Percentiles rank a stretch among this genome's conserved stretches.
Conservation (phyloP, 2,888 invertebrate species). For the Ischnus inquisitorius region DNA sequence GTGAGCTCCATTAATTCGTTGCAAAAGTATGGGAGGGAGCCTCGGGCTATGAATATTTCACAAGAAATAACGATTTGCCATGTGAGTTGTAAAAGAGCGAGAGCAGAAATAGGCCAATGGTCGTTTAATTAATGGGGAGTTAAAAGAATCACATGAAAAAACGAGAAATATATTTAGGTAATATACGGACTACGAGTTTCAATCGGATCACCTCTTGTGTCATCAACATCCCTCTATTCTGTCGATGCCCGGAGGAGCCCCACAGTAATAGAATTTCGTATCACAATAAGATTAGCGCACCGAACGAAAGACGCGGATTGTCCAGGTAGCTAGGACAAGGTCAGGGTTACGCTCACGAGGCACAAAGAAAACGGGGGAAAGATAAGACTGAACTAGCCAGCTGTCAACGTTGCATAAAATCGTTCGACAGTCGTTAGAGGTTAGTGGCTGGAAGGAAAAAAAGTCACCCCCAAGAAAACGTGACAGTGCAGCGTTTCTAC, state of each 20-base stretch:
- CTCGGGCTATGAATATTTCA: neutral
- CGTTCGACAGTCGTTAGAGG: conserved; percentile 28
- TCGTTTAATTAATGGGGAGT: neutral
- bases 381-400: neutral
- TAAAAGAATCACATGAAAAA: neutral
- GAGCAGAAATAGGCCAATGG: neutral
- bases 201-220: conserved; percentile 56
- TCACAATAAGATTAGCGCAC: conserved; percentile 43
- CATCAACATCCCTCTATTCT: conserved; percentile 56
- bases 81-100: neutral
- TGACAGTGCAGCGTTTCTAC: neutral
- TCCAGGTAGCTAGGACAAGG: neutral
- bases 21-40: neutral
- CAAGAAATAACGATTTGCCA: conserved; percentile 11
- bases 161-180: neutral
- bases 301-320: conserved; percentile 3
- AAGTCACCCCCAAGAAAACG: conserved; percentile 5
- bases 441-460: neutral
- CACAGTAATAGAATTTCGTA: conserved; percentile 14
- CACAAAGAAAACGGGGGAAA: neutral
- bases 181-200: conserved; percentile 17
- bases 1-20: neutral
- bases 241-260: conserved; percentile 48
- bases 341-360: conserved; percentile 35
- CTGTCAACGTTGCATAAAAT: conserved; percentile 14